Conservation (phyloP, 2,888 invertebrate species). For the Rhagophthalmus giganteus region DNA sequence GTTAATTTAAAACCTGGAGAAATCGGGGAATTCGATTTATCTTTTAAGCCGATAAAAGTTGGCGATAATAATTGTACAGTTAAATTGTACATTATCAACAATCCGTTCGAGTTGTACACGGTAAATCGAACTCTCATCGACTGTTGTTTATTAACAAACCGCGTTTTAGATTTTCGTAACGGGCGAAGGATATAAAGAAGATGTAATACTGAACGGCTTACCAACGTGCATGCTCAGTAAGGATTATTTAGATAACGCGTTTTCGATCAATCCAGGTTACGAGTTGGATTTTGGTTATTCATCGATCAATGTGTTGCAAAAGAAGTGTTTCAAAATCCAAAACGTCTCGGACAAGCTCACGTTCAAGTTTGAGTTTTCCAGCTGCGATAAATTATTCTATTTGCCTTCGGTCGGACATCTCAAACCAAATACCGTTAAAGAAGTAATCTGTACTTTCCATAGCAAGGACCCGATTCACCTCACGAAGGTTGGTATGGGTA, state of each 20-base stretch:
- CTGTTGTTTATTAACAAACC: too few relatives aligned
- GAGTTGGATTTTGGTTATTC: constrained; percentile 52
- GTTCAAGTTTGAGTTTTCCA: constrained; percentile 54
- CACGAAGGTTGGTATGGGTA: too few relatives aligned
- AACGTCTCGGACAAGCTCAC: constrained; percentile 50
- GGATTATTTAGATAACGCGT: not conserved
- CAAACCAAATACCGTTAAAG: constrained; percentile 54
- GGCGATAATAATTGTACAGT: constrained; percentile 44
- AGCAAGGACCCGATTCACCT: constrained; percentile 51
- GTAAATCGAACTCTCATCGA: not conserved
- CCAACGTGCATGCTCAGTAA: constrained; percentile 11
- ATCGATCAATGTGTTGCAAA: constrained; percentile 49
- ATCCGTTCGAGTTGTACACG: constrained; percentile 58
- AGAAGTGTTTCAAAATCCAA: constrained; percentile 51
- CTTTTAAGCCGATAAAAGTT: constrained; percentile 46
- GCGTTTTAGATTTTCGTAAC: constrained; percentile 51
- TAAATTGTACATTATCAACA: constrained; percentile 57
- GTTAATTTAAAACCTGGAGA: constrained; percentile 45
- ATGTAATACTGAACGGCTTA: constrained; percentile 54
- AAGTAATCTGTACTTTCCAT: constrained; percentile 58
- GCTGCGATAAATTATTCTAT: constrained; percentile 51
- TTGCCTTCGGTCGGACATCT: constrained; percentile 58
- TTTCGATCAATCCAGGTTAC: constrained; percentile 34
- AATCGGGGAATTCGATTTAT: constrained; percentile 43
- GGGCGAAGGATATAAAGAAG: constrained; percentile 57